A percentile compares a stretch with the other conserved stretches of the same genome.
Conservation (phyloP, 2,888 invertebrate genomes). For the Gerris lacustris region DNA sequence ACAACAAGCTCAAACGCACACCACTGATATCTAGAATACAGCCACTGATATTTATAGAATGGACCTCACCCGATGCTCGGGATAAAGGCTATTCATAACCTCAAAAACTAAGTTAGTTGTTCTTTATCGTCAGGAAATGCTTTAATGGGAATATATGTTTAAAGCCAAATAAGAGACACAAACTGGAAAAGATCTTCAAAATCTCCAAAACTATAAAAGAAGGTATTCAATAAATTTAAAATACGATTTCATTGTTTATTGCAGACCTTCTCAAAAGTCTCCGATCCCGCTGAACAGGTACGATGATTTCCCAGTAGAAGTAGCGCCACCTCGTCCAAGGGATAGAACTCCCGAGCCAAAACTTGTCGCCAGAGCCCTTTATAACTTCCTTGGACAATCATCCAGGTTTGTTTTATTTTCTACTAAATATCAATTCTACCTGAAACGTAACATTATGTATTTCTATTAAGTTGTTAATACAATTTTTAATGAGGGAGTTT, state of each 20-base stretch:
- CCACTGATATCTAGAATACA: too few relatives aligned
- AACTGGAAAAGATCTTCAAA: too few relatives aligned
- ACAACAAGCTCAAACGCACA: too few relatives aligned
- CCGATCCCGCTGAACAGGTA: conserved; percentile 85
- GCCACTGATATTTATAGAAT: too few relatives aligned
- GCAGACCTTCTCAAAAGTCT: conserved; percentile 74
- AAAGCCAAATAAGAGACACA: too few relatives aligned
- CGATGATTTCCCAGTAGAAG: conserved; percentile 68
- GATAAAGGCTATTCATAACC: too few relatives aligned
- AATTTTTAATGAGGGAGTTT: neutral
- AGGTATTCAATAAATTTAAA: too few relatives aligned
- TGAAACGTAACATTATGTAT: conserved; percentile 1
- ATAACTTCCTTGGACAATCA: conserved; percentile 73
- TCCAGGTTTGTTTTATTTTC: conserved; percentile 40
- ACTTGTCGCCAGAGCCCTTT: conserved; percentile 74
- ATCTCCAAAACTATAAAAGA: too few relatives aligned
- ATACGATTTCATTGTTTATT: conserved; percentile 20
- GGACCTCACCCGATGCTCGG: too few relatives aligned
- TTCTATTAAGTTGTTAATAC: neutral
- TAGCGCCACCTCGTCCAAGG: conserved; percentile 43
- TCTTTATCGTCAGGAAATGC: too few relatives aligned
- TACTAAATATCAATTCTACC: conserved; percentile 4
- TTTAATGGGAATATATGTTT: too few relatives aligned
- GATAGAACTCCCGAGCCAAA: conserved; percentile 55
- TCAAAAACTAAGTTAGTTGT: too few relatives aligned